Evolutionary conservation across 2,797 vertebrate species (phyloP), one percentile per base, ranked within the genome.

Genomic region (Ispidina lecontei): DNA sequence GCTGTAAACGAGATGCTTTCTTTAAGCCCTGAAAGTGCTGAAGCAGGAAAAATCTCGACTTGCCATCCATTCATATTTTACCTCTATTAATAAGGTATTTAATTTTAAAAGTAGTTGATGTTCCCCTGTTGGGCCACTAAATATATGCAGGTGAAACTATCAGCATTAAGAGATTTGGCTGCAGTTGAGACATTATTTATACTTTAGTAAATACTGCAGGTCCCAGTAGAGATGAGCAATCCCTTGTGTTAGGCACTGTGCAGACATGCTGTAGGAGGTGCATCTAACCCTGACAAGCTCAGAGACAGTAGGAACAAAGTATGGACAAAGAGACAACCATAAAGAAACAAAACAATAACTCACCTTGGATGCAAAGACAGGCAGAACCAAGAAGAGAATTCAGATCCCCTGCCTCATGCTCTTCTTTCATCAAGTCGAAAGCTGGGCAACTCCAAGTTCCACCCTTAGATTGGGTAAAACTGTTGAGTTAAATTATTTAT

Each of bases 51-150:
- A 87, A 93, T 79, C 51, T 70, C 74, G 65, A 44, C 79, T 85
- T 85, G 58, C 80, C 44, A 15, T 89, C 92, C 58, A 0, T 89
- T 94, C 63, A 73, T 93, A 80, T 93, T 95, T 94, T 94, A 93
- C 84, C 18, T 89, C 89, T 93, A 91, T 95, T 95, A 95, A 90
- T 93, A 90, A 92, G 91, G 91, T 90, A 89, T 94, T 94, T 94
- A 94, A 95, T 96, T 91, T 47, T 87, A 91, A 83, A 95, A 92
- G 88, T 76, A 90, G 69, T 70, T 77, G 84, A 51, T 87, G 62
- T 86, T 95, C 90, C 94, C 86, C 68, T 55, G 88, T 82, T 84
- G 78, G 78, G 62, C 72, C 4, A 4, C 75, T 95, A 91, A 92
- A 89, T 91, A 91, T 83, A 87, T 74, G 78, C 54, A 14, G 87